phyloP scores from a whole-genome alignment of 2,113 vertebrate species.

The Typhlomys cinereus region DNA sequence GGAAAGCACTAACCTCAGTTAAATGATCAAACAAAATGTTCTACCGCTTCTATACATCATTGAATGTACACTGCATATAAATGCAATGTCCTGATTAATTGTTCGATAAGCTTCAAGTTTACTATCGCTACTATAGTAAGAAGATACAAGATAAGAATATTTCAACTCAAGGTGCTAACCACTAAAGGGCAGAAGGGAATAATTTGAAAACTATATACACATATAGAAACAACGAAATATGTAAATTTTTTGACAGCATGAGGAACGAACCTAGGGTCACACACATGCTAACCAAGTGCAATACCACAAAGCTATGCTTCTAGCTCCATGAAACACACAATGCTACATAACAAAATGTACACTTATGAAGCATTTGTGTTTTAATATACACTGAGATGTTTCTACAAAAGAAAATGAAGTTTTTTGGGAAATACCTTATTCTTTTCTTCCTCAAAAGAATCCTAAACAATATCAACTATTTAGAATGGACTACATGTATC shows the following conservation, averaged over 20 bases:
- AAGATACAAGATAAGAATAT: background rate
- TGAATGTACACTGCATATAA: background rate
- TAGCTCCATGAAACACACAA: background rate
- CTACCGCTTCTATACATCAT: slow-evolving; percentile 55
- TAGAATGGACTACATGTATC: background rate
- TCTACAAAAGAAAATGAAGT: background rate
- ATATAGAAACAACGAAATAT: background rate
- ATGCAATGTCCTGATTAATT: background rate
- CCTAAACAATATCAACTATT: background rate
- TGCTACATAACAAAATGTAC: background rate
- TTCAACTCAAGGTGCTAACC: background rate
- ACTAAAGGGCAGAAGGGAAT: background rate
- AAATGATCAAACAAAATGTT: slow-evolving; percentile 68
- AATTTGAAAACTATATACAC: background rate
- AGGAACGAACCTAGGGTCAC: background rate
- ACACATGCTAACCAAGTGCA: background rate
- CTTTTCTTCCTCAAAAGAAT: background rate
- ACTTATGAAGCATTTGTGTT: background rate
- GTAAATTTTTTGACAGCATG: background rate
- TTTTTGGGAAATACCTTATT: background rate
- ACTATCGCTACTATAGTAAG: background rate
- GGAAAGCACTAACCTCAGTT: slow-evolving; percentile 69
- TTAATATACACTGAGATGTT: background rate
- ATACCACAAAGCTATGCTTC: background rate
- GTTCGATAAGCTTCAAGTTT: background rate